Percentiles rank a stretch among this genome's conserved stretches.
phyloP scores from a whole-genome alignment of 2,113 vertebrate species.

The Castor canadensis region DNA sequence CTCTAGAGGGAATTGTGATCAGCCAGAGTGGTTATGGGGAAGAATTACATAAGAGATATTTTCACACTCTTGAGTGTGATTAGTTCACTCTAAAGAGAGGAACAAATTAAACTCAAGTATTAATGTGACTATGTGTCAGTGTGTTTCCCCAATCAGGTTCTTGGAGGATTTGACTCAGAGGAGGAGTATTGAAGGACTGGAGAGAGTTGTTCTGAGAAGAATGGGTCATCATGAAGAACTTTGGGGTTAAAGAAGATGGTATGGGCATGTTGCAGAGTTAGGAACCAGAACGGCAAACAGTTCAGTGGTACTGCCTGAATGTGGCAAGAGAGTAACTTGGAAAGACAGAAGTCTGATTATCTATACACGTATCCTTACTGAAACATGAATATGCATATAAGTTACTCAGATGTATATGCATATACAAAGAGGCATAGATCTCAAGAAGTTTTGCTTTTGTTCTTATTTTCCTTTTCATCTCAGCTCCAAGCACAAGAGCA shows the following conservation, averaged over 20 bases:
- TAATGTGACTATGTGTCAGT: neutral
- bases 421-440: neutral
- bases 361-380: neutral
- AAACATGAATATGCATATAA: neutral
- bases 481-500: neutral
- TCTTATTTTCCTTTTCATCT: neutral
- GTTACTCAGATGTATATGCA: neutral
- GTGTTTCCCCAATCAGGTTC: neutral
- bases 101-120: conserved; percentile 10
- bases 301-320: neutral
- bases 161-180: neutral
- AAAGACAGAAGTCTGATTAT: neutral
- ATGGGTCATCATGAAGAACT: neutral
- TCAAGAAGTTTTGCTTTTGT: neutral
- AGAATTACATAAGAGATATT: neutral
- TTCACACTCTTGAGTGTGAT: neutral
- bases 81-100: neutral
- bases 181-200: neutral
- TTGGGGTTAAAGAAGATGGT: neutral
- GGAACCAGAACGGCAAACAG: neutral
- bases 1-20: neutral
- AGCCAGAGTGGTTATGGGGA: neutral
- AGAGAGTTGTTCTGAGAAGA: conserved; percentile 6
- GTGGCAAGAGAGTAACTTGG: neutral
- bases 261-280: neutral